A percentile compares a stretch with the other conserved stretches of the same genome.
Evolutionary conservation across 2,113 vertebrate genomes (phyloP).

Genomic region (Rhizomys pruinosus): DNA sequence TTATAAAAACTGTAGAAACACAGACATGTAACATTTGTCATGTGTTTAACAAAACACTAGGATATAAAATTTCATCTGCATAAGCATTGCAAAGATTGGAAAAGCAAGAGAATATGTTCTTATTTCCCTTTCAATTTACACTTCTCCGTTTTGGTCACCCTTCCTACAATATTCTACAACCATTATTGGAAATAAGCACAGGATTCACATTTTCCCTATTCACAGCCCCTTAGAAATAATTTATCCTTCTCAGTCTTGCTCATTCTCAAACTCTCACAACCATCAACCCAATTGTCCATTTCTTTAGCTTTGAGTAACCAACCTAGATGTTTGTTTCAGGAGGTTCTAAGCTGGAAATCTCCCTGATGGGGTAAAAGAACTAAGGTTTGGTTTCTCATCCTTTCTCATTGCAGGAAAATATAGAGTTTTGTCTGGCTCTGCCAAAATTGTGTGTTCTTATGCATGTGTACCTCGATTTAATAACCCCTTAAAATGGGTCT

Average conservation of each 20-base stretch:
- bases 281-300: neutral
- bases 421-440: neutral
- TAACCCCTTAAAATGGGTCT: neutral
- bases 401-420: neutral
- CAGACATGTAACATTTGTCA: neutral
- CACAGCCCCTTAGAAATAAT: neutral
- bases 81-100: constrained; percentile 32
- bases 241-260: neutral
- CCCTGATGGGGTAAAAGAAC: neutral
- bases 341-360: neutral
- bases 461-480: neutral
- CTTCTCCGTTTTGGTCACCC: neutral
- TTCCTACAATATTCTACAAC: neutral
- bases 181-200: neutral
- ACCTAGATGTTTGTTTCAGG: neutral
- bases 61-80: constrained; percentile 3
- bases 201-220: neutral
- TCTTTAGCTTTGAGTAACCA: neutral
- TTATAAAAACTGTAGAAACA: neutral
- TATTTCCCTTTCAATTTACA: neutral
- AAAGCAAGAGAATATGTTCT: neutral
- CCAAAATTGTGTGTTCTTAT: neutral
- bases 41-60: constrained; percentile 10
- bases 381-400: neutral
- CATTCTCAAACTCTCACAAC: neutral